Conservation (phyloP, 2,888 invertebrate species). For the Nomada goodeniana region DNA sequence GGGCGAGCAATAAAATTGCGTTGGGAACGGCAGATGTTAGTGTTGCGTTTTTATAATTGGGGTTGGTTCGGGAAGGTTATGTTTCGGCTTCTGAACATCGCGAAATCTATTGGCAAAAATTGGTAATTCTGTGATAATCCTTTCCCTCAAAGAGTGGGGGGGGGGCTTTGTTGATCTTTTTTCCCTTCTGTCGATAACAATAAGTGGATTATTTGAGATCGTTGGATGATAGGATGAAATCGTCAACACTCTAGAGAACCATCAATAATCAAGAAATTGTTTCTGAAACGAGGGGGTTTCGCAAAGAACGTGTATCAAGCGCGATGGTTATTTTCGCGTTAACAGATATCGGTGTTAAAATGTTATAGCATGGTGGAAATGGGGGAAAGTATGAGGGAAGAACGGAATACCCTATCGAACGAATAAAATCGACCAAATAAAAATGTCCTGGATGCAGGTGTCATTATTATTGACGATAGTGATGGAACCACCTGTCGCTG, state of each 20-base stretch:
- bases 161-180: not conserved
- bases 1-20: not conserved
- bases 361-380: no score
- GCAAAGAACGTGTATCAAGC: no score
- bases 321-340: no score
- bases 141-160: no score
- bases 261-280: no score
- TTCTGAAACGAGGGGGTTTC: no score
- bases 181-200: not conserved
- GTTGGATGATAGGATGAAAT: no score
- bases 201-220: not conserved
- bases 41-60: not conserved
- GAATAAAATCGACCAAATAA: not conserved
- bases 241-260: no score
- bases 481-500: slow-evolving; percentile 35
- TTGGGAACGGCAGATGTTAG: not conserved
- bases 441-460: not conserved
- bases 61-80: slow-evolving; percentile 1
- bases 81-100: not conserved
- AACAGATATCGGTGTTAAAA: no score
- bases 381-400: no score
- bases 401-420: no score
- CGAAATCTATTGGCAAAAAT: not conserved
- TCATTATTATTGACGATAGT: not conserved
- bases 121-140: not conserved